A percentile compares a stretch with the other conserved stretches of the same genome.
Evolutionary conservation across 2,113 vertebrate genomes (phyloP).

Genomic region (Erythrolamprus reginae): DNA sequence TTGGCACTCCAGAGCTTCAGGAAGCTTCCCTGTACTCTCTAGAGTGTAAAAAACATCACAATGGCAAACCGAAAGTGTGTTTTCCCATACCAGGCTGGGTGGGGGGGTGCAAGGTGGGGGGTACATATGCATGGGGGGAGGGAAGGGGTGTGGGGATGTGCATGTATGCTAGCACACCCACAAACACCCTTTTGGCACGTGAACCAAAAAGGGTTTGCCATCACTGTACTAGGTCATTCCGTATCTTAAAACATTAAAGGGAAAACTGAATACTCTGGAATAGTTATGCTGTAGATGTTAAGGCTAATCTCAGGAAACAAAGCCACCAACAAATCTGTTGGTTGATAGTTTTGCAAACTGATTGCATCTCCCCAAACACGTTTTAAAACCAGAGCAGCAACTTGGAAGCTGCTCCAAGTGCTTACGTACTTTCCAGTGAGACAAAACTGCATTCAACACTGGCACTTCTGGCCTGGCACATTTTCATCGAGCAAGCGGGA

Average conservation of each 20-base stretch:
- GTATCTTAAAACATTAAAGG: background rate
- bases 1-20: no score
- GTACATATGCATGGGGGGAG: no score
- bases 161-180: no score
- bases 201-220: no score
- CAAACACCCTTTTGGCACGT: no score
- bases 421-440: background rate
- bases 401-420: background rate
- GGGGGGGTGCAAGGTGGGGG: no score
- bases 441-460: background rate
- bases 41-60: no score
- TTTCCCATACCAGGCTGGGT: no score
- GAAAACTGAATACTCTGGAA: background rate
- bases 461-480: background rate
- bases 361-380: background rate
- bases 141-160: no score
- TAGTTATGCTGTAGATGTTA: background rate
- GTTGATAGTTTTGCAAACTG: background rate
- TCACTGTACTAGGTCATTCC: background rate
- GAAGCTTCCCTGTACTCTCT: no score
- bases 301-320: background rate
- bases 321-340: background rate
- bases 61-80: no score
- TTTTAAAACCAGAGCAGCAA: background rate
- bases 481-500: background rate